These are phyloP conservation scores for Tragelaphus buxtoni DNA, from an alignment of 2,113 vertebrate species.

Conservation along the genomic window DNA sequence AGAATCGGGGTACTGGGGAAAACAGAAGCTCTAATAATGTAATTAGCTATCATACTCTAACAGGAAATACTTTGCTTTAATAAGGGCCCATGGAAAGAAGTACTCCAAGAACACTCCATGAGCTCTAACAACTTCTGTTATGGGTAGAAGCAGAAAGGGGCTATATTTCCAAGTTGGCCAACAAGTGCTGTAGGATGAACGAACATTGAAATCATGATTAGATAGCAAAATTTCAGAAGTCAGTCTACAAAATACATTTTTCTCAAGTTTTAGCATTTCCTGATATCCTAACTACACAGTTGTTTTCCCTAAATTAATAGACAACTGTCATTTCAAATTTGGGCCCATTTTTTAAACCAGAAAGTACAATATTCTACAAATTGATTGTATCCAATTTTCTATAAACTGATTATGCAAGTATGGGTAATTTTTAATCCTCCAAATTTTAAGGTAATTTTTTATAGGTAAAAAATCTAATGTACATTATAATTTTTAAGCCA, in stretches of 20 bases:
- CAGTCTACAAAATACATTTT: conserved; percentile 12
- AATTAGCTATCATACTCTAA: background rate
- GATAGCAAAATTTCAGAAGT: background rate
- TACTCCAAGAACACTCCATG: background rate
- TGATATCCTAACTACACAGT: background rate
- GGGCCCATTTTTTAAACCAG: background rate
- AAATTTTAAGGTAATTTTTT: background rate
- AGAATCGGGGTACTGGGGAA: background rate
- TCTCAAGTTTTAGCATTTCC: background rate
- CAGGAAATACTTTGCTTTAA: background rate
- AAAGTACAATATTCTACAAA: conserved; percentile 31
- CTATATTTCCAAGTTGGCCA: background rate
- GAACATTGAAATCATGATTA: conserved; percentile 33
- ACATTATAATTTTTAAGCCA: background rate
- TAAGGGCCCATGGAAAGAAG: background rate
- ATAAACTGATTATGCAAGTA: background rate
- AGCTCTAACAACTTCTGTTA: background rate
- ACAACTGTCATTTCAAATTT: background rate
- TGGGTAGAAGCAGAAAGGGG: background rate
- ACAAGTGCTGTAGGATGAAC: conserved; percentile 5
- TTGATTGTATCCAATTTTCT: background rate
- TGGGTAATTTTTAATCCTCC: background rate
- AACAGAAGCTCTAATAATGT: background rate
- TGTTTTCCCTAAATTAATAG: background rate
- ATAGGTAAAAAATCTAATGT: background rate